A percentile compares a stretch with the other conserved stretches of the same genome.
phyloP scores from a whole-genome alignment of 2,113 vertebrate genomes.

The Probosciger aterrimus region DNA sequence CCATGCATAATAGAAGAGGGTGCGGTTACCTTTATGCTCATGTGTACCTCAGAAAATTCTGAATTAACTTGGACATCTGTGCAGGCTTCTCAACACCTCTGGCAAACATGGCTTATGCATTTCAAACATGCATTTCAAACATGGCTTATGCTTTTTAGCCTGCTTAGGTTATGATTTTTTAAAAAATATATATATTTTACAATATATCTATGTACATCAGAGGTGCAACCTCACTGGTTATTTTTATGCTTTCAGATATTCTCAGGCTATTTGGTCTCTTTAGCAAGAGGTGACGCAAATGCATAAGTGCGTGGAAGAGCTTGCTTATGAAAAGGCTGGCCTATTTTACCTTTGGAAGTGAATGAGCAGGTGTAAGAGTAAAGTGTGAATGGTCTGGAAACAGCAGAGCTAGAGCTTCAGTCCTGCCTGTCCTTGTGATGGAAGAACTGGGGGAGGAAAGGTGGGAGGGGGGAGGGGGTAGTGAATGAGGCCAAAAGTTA shows the following conservation, averaged over 20 bases:
- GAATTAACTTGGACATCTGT: background rate
- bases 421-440: background rate
- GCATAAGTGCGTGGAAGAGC: background rate
- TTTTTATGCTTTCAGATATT: background rate
- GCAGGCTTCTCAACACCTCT: background rate
- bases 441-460: background rate
- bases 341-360: background rate
- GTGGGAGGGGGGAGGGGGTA: fast-evolving
- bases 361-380: background rate
- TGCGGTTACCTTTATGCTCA: background rate
- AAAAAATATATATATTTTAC: background rate
- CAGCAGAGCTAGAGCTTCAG: background rate
- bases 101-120: background rate
- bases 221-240: background rate
- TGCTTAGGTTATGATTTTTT: background rate
- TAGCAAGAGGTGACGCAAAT: background rate
- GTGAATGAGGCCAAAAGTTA: background rate
- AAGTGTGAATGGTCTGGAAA: background rate
- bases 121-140: too few relatives aligned
- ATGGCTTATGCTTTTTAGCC: background rate
- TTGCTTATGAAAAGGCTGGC: background rate
- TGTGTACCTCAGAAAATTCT: background rate
- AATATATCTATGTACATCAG: background rate
- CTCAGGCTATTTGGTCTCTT: background rate
- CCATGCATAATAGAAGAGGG: background rate